These are phyloP conservation scores for Heliothis peltigera DNA, from an alignment of 2,888 invertebrate genomes.

Conservation along the genomic window DNA sequence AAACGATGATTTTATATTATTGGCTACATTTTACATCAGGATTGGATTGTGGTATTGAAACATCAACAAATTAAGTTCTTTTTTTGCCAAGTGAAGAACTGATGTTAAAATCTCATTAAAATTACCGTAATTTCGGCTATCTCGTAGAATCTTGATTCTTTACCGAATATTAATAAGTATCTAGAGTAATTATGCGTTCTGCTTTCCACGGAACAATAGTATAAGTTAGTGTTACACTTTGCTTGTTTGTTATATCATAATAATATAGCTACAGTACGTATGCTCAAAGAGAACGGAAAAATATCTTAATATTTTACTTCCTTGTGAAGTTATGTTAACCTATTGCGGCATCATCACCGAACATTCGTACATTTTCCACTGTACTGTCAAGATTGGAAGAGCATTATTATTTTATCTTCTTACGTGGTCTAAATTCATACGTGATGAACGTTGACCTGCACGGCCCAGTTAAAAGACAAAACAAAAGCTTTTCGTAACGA, in stretches of 20 bases:
- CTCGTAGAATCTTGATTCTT: slow-evolving; percentile 44
- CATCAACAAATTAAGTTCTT: too few species aligned
- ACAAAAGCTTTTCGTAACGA: slow-evolving; percentile 75
- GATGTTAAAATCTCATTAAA: slow-evolving; percentile 35
- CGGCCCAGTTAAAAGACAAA: slow-evolving; percentile 63
- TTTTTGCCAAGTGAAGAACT: slow-evolving; percentile 1
- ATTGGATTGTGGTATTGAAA: too few species aligned
- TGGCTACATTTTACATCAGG: too few species aligned
- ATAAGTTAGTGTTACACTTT: slow-evolving; percentile 64
- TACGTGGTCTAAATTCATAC: neutral
- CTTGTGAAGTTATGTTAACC: slow-evolving; percentile 52
- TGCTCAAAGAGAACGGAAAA: slow-evolving; percentile 44
- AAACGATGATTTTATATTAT: too few species aligned
- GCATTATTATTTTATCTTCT: neutral
- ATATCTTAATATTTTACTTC: slow-evolving; percentile 55
- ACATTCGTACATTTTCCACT: slow-evolving; percentile 7
- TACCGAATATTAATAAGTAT: slow-evolving; percentile 46
- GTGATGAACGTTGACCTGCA: slow-evolving; percentile 21
- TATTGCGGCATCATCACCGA: slow-evolving; percentile 9
- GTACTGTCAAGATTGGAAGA: neutral
- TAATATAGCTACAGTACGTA: slow-evolving; percentile 30
- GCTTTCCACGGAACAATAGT: slow-evolving; percentile 75
- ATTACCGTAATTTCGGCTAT: slow-evolving; percentile 43
- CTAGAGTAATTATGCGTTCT: slow-evolving; percentile 49
- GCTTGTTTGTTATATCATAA: slow-evolving; percentile 65